Percentiles rank a stretch among this genome's conserved stretches.
phyloP scores from a whole-genome alignment of 2,113 vertebrate species.

The Coptodon rendalli region DNA sequence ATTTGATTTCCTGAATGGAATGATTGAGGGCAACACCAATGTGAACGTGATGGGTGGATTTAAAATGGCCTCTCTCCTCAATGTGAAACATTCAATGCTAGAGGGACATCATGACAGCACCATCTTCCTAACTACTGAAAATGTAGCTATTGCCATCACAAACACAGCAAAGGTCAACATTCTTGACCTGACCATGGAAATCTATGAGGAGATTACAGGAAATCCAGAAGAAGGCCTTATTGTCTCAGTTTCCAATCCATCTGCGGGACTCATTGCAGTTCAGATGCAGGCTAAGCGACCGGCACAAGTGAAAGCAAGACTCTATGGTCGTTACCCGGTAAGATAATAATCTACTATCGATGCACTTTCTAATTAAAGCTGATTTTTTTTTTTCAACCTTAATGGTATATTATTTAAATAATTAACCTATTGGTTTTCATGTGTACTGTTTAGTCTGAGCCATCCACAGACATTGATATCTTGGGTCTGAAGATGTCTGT shows the following conservation, averaged over 20 bases:
- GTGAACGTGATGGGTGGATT: slow-evolving; percentile 73
- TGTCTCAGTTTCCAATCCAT: slow-evolving; percentile 69
- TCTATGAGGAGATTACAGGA: slow-evolving; percentile 79
- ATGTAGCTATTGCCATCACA: slow-evolving; percentile 69
- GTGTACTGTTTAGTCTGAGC: slow-evolving; percentile 69
- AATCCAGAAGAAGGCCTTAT: slow-evolving; percentile 62
- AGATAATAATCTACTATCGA: slow-evolving; percentile 12
- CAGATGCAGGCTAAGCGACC: slow-evolving; percentile 44
- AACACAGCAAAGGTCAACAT: slow-evolving; percentile 70
- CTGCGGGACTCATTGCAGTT: slow-evolving; percentile 74
- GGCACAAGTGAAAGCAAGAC: slow-evolving; percentile 52
- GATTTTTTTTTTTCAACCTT: background rate
- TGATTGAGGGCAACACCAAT: slow-evolving; percentile 76
- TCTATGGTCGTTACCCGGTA: slow-evolving; percentile 79
- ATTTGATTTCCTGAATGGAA: slow-evolving; percentile 74
- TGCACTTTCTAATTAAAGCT: background rate
- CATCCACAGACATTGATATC: slow-evolving; percentile 75
- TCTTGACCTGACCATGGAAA: slow-evolving; percentile 63
- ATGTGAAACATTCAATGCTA: slow-evolving; percentile 68
- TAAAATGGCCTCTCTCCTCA: slow-evolving; percentile 77
- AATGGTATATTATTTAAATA: background rate
- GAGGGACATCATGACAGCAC: slow-evolving; percentile 80
- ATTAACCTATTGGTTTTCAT: background rate
- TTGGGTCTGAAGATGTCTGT: slow-evolving; percentile 71
- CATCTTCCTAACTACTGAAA: slow-evolving; percentile 69